Conservation (phyloP, 2,113 vertebrate species). For the Abramis brama region DNA sequence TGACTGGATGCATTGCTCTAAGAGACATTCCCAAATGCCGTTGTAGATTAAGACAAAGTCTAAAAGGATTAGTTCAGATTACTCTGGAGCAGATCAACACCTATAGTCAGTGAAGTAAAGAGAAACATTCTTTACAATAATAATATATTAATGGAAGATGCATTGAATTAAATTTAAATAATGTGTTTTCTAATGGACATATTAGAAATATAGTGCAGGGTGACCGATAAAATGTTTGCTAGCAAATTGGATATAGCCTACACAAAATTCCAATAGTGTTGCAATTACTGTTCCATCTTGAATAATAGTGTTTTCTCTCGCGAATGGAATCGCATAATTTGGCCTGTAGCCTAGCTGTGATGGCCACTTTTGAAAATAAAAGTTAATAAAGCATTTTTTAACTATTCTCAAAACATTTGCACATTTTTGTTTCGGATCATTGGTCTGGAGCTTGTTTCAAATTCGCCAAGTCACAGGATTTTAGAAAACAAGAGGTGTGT, state of each 20-base stretch:
- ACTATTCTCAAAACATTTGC: neutral
- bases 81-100: conserved; percentile 70
- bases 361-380: neutral
- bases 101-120: conserved; percentile 8
- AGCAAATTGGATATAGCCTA: neutral
- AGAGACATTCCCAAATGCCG: conserved; percentile 57
- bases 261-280: neutral
- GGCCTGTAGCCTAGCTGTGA: neutral
- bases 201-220: too few species aligned
- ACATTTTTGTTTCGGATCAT: neutral
- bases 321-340: neutral
- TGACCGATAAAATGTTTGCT: neutral
- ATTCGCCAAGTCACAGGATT: neutral
- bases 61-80: conserved; percentile 83
- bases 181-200: neutral
- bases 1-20: conserved; percentile 77
- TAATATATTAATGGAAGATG: neutral
- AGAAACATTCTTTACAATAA: neutral
- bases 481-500: neutral
- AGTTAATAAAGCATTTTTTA: neutral
- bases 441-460: neutral
- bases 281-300: neutral
- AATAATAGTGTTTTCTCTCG: neutral
- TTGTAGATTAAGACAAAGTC: conserved; percentile 63
- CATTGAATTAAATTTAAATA: neutral